Base-by-base conservation (phyloP, 1,140 invertebrate genomes). In the Lasioglossum baleicum region DNA sequence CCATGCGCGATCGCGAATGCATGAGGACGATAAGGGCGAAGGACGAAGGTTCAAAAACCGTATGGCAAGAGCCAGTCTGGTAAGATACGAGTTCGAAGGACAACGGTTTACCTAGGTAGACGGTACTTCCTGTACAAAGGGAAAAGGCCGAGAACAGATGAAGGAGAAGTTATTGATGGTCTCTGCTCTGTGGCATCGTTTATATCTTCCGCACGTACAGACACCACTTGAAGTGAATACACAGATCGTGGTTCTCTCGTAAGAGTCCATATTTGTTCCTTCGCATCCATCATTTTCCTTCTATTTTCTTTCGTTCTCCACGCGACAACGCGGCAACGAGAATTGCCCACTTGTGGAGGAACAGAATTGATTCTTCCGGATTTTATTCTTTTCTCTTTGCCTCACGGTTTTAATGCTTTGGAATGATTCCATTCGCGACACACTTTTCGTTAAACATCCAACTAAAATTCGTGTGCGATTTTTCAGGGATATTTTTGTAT, bases 131-230 rank as follows among this genome's bases (percentile, higher is more conserved):
- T 70, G 79, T 58, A 77, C 66, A 80, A 70, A 81, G 58, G 69
- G 66, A 84, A 79, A 70, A 85, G 64, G 64, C 70, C 22, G 63
- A 53, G 60, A 65, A 77, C 56, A 66, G 74, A 82, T 51, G 72
- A 68, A 79, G 83, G 58, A 84, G 75, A 81, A 87, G 89, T 91
- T 91, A 90, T 91, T 90, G 90, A 90, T 91, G 90, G 87, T 90
- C 78, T 53, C 74, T 80, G 82, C 79, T 77, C 83, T 75, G 83
- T 76, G 65, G 75, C 82, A 83, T 90, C 90, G 88, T 90, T 90
- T 91, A 90, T 91, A 90, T 90, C 86, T 89, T 87, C 78, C 86
- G 86, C 88, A 84, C 88, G 88, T 89, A 87, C 78, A 83, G 83
- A 82, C 84, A 80, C 76, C 83, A 63, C 80, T 86, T 78, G 73